Base-by-base conservation (phyloP, 2,113 vertebrate species). In the Tachuris rubrigastra region DNA sequence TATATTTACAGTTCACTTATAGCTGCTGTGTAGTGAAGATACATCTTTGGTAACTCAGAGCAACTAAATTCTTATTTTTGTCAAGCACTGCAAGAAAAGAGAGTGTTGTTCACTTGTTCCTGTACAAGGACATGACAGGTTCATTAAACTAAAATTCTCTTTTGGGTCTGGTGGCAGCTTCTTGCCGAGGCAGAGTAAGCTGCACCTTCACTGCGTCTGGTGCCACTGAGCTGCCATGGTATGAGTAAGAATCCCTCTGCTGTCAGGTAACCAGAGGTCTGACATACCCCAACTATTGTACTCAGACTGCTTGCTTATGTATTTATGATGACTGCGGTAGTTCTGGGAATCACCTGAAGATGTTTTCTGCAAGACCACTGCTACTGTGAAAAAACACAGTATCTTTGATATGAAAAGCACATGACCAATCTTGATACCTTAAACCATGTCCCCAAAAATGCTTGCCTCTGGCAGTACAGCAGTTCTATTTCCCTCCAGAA, bases 281-380 rank as follows among this genome's bases (percentile, higher is more conserved):
- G 83, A 52, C 85, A 63, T 33, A 35, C 46, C 82, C 50, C 52
- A 44, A 16, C 78, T 65, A 53, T 58, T 76, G 67, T 44, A 68
- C 63, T 81, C 83, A 63, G 21, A 37, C 50, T 39, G 21, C 69
- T 93, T 93, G 68, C 60, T 80, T 52, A 73, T 28, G 21, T 74
- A 84, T 91, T 94, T 94, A 85, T 93, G 81, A 86, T 85, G 50
- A 88, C 89, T 91, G 75, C 75, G 86, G 74, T 58, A 90, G 46
- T 68, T 92, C 81, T 67, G 58, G 89, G 68, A 84, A 91, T 85
- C 62, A 88, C 52, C 84, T 76, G 42, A 72, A 86, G 84, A 92
- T 44, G 35, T 50, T 81, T 95, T 78, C 85, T 91, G 72, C 16
- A 60, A 73, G 25, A 76, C 44, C 30, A 39, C 25, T 78, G 30